Percentiles rank a stretch among this genome's conserved stretches.
phyloP scores from a whole-genome alignment of 2,888 invertebrate species.

The Odontocolon sp. region DNA sequence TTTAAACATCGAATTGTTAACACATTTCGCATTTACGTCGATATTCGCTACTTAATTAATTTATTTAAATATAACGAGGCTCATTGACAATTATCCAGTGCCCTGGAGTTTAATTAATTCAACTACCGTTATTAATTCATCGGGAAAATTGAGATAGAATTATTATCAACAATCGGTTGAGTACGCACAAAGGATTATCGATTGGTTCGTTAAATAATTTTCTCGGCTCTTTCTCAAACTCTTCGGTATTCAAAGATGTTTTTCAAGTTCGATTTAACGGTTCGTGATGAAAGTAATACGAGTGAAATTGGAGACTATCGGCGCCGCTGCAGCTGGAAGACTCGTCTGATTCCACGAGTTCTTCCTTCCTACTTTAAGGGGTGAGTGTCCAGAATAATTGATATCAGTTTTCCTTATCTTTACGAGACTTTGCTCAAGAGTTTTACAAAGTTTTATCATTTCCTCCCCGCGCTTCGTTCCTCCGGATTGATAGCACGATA shows the following conservation, averaged over 20 bases:
- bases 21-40: too few relatives aligned
- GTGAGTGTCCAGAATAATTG: constrained; percentile 52
- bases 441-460: constrained; percentile 5
- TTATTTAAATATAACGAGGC: neutral
- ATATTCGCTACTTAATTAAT: too few relatives aligned
- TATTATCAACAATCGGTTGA: neutral
- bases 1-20: too few relatives aligned
- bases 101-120: neutral
- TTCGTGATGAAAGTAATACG: constrained; percentile 38
- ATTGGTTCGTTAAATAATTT: neutral
- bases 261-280: constrained; percentile 42
- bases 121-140: too few relatives aligned
- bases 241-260: constrained; percentile 28
- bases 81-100: too few relatives aligned
- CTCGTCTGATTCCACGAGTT: constrained; percentile 10
- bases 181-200: neutral
- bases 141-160: neutral
- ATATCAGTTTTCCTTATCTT: constrained; percentile 51
- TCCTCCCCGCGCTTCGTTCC: constrained; percentile 28
- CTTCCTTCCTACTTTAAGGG: constrained; percentile 38
- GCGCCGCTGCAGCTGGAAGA: constrained; percentile 47
- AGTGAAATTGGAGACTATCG: constrained; percentile 58
- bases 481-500: constrained; percentile 23
- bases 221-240: neutral
- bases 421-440: constrained; percentile 29